Evolutionary conservation across 2,888 invertebrate species (phyloP).

Genomic region (Andrena hattorfiana): DNA sequence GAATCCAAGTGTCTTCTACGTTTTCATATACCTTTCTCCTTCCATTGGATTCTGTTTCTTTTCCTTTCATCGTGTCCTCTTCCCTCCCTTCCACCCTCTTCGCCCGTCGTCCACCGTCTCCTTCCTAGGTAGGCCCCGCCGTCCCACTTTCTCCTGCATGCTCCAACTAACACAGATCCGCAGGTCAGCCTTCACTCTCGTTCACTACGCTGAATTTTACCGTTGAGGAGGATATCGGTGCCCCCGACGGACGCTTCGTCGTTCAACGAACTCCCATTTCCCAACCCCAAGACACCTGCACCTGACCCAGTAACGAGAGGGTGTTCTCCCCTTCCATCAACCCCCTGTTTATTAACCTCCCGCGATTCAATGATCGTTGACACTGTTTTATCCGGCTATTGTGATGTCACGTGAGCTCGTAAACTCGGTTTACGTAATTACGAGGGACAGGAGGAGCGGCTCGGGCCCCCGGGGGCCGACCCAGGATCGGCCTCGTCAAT

Average conservation of each 20-base stretch:
- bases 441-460: constrained; percentile 29
- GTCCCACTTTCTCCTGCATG: too few species aligned
- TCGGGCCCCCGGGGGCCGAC: constrained; percentile 18
- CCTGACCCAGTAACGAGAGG: not conserved
- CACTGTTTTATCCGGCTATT: constrained; percentile 24
- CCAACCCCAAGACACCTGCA: not conserved
- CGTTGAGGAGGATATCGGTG: too few species aligned
- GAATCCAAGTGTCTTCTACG: too few species aligned
- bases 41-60: too few species aligned
- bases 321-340: constrained; percentile 2
- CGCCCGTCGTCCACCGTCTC: too few species aligned
- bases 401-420: constrained; percentile 62
- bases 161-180: too few species aligned
- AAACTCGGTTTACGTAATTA: constrained; percentile 70
- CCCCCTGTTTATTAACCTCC: constrained; percentile 28
- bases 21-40: too few species aligned
- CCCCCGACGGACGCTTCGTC: not conserved
- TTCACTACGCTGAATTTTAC: too few species aligned
- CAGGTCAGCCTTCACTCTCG: too few species aligned
- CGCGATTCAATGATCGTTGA: not conserved
- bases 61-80: too few species aligned
- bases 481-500: constrained; percentile 66
- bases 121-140: too few species aligned
- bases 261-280: not conserved
- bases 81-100: too few species aligned